These are phyloP conservation scores for Pithys albifrons DNA, from an alignment of 2,113 vertebrate genomes.

Conservation along the genomic window DNA sequence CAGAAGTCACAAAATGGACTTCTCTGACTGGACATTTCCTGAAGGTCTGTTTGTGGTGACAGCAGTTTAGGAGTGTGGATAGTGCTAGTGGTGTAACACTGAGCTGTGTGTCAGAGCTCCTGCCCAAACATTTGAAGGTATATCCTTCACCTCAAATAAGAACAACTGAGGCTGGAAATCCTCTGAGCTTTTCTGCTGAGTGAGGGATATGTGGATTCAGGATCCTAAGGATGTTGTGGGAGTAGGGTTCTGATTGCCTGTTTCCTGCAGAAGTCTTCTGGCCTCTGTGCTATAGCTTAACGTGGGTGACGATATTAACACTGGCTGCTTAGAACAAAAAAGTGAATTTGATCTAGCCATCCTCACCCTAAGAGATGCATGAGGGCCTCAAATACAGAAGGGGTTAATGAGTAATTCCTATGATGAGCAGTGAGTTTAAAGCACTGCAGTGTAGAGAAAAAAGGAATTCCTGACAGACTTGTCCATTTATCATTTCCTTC, in stretches of 20 bases:
- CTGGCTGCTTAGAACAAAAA: not conserved
- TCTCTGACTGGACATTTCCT: not conserved
- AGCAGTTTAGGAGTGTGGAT: fast-evolving
- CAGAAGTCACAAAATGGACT: not conserved
- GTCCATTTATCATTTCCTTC: not conserved
- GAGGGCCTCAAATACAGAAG: not conserved
- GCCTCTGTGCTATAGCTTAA: not conserved
- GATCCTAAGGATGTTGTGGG: not conserved
- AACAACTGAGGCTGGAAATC: not conserved
- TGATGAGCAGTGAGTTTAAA: not conserved
- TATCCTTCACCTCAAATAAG: not conserved
- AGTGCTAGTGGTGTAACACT: not conserved
- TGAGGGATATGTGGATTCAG: not conserved
- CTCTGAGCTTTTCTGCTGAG: not conserved
- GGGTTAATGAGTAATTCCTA: not conserved
- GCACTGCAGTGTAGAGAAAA: not conserved
- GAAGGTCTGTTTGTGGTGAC: not conserved
- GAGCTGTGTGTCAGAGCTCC: not conserved
- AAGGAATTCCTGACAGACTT: not conserved
- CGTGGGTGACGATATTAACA: not conserved
- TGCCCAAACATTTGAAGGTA: not conserved
- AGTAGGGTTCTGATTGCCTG: not conserved
- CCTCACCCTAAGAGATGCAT: not conserved
- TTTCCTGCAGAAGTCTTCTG: not conserved
- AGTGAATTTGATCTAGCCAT: not conserved